Percentiles rank a stretch among this genome's conserved stretches.
These are phyloP conservation scores for Dasyurus viverrinus DNA, from an alignment of 2,113 vertebrate species.

Conservation along the genomic window DNA sequence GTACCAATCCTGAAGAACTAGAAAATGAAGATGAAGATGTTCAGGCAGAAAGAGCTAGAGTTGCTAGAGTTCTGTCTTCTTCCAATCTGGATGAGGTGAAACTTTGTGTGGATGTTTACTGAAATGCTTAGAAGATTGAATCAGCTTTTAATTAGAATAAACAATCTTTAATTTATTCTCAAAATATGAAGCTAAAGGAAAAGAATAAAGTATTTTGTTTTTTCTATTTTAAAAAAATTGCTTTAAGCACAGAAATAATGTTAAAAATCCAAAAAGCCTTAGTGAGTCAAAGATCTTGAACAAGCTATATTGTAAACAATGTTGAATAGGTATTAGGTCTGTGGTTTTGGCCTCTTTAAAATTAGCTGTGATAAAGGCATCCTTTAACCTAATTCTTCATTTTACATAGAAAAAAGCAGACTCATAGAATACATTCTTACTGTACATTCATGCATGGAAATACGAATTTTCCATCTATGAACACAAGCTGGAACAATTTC, in stretches of 20 bases:
- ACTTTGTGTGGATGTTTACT: rapidly evolving
- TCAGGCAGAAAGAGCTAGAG: slow-evolving; percentile 85
- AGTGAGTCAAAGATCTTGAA: background rate
- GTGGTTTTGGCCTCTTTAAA: background rate
- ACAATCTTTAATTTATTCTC: background rate
- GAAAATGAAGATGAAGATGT: slow-evolving; percentile 89
- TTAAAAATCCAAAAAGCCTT: background rate
- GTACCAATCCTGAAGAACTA: slow-evolving; percentile 84
- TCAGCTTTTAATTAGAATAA: background rate
- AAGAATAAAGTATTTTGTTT: background rate
- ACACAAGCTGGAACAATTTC: background rate
- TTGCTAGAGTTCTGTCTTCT: slow-evolving; percentile 75
- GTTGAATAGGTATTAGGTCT: background rate
- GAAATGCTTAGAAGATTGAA: rapidly evolving
- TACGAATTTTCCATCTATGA: background rate
- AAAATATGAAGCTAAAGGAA: background rate
- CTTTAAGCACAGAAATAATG: background rate
- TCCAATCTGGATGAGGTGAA: slow-evolving; percentile 85
- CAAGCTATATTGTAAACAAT: background rate
- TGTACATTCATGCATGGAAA: background rate
- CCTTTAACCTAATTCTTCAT: background rate
- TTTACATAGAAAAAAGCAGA: background rate
- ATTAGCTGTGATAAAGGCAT: background rate
- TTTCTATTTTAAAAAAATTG: background rate
- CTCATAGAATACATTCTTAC: background rate